phyloP scores from a whole-genome alignment of 1,140 invertebrate species.

The Diploscapter pachys region DNA sequence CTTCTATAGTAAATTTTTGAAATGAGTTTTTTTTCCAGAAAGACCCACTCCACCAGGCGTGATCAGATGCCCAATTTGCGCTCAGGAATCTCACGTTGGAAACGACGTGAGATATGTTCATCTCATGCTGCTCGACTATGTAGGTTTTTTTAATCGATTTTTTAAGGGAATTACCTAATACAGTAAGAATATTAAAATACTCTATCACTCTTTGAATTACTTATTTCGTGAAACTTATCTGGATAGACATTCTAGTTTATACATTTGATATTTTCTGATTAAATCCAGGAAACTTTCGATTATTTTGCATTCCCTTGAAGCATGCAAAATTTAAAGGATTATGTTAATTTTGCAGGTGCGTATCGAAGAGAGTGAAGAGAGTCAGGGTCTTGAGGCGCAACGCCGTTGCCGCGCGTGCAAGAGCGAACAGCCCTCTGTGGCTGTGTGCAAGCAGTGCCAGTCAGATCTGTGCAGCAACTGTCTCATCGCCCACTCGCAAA shows the following conservation, averaged over 20 bases:
- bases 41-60: constrained; percentile 51
- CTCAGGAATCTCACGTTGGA: constrained; percentile 46
- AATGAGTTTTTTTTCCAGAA: neutral
- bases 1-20: too few relatives aligned
- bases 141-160: constrained; percentile 26
- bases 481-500: constrained; percentile 83
- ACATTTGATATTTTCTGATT: constrained; percentile 20
- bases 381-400: constrained; percentile 12
- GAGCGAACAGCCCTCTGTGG: constrained; percentile 72
- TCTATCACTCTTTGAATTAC: too few relatives aligned
- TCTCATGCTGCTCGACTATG: constrained; percentile 48
- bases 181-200: too few relatives aligned
- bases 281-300: neutral
- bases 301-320: too few relatives aligned
- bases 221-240: neutral
- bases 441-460: constrained; percentile 63
- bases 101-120: constrained; percentile 54
- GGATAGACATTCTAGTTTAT: constrained; percentile 12
- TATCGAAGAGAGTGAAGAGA: constrained; percentile 19
- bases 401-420: constrained; percentile 47
- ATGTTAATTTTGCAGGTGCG: constrained; percentile 22
- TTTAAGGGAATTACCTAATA: too few relatives aligned
- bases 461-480: constrained; percentile 76
- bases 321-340: too few relatives aligned
- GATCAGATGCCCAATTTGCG: constrained; percentile 50